phyloP scores from a whole-genome alignment of 2,113 vertebrate genomes.

The Chloebia gouldiae region DNA sequence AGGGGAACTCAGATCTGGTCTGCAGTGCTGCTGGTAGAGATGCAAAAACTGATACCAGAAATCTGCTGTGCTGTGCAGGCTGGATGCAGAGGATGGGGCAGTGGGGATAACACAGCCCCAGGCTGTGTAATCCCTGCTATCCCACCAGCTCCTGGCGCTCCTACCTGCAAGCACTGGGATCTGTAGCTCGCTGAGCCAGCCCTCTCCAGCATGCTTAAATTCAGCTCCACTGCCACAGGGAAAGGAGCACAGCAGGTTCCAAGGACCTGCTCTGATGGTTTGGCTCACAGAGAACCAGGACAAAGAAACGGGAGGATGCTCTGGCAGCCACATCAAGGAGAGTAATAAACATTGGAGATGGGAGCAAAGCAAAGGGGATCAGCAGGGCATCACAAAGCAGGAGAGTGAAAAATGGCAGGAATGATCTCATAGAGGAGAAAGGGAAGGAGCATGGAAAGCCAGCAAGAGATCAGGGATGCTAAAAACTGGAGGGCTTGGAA shows the following conservation, averaged over 20 bases:
- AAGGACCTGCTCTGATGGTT: background rate
- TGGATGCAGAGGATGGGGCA: background rate
- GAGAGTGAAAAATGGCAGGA: background rate
- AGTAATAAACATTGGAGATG: background rate
- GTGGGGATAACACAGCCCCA: accelerated
- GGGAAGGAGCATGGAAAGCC: background rate
- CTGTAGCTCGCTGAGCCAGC: accelerated
- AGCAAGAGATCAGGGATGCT: background rate
- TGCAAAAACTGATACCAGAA: accelerated
- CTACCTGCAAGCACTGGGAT: background rate
- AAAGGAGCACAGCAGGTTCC: background rate
- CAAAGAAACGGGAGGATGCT: background rate
- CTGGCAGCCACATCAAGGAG: background rate
- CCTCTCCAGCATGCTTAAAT: background rate
- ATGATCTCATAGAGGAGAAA: background rate
- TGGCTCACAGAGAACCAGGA: background rate
- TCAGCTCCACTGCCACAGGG: background rate
- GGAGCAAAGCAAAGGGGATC: background rate
- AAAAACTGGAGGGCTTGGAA: background rate
- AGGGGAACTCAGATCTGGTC: accelerated
- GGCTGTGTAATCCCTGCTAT: background rate
- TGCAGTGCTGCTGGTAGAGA: background rate
- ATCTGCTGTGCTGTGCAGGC: background rate
- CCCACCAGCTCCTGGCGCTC: background rate
- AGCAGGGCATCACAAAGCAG: background rate